Evolutionary conservation across 2,113 vertebrate species (phyloP), one percentile per base, ranked within the genome.

Genomic region (Clinocottus analis): DNA sequence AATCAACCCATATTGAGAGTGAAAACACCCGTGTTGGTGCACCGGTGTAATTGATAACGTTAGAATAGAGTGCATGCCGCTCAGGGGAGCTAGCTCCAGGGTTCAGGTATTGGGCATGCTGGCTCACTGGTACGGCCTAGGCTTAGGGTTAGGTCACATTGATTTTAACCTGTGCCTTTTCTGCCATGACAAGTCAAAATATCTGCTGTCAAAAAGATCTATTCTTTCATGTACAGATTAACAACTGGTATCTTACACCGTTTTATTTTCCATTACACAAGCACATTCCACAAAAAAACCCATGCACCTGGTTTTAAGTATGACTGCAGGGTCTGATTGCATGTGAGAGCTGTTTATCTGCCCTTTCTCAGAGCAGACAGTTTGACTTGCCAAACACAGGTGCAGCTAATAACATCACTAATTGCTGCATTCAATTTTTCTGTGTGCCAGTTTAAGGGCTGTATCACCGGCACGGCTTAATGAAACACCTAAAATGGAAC

Each of bases 391-490:
- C 51, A 80, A 80, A 85, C 63, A 64, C 80, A 77, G 77, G 75
- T 88, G 75, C 67, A 29, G 65, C 55, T 72, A 64, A 69, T 77
- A 66, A 79, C 43, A 43, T 65, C 27, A 39, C 72, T 89, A 83
- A 90, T 78, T 79, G n/a, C 37, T 72, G 63, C 51, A 16, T 62
- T 58, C 12, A 51, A 23, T 79, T 77, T n/a, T 27, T 58, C 17
- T 9, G 37, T 58, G 39, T 19, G 31, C 10, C 49, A 58, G 74
- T 72, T 61, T 77, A n/a, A 72, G 2, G 0, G 37, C 49, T 67
- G 43, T 5, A 66, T 73, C 39, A 75, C 43, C 47, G 51, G n/a
- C 62, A 37, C 6, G n/a, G 51, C 31, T 66, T 74, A 55, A 78
- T 77, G 33, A 56, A 31, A 59, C 35, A 39, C 29, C n/a, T 56